These are phyloP conservation scores for Hydrolagus affinis DNA, from an alignment of 2,113 vertebrate species.

Conservation along the genomic window DNA sequence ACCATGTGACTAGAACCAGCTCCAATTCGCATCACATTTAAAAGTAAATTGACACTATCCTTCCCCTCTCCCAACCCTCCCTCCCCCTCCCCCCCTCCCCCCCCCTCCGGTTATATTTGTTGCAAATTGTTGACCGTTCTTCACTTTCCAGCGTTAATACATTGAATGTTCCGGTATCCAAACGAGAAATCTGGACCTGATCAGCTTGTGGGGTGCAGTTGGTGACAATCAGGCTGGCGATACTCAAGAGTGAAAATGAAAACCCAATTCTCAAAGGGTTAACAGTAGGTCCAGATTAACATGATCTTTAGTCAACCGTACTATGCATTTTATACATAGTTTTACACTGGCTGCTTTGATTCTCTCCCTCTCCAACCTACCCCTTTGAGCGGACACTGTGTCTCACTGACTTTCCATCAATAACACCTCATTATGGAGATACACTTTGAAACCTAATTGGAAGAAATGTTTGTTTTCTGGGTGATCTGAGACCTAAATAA, in stretches of 20 bases:
- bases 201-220: not conserved
- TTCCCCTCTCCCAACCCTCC: too few species aligned
- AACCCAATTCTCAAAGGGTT: not conserved
- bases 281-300: not conserved
- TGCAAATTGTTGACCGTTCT: too few species aligned
- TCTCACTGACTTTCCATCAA: conserved; percentile 5
- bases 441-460: conserved; percentile 23
- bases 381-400: not conserved
- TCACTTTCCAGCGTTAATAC: too few species aligned
- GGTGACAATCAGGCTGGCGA: too few species aligned
- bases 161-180: not conserved
- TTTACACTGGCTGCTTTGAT: not conserved
- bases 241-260: not conserved
- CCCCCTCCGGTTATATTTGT: too few species aligned
- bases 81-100: too few species aligned
- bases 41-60: too few species aligned
- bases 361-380: too few species aligned
- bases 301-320: not conserved
- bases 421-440: conserved; percentile 11
- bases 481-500: not conserved
- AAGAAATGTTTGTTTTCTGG: not conserved
- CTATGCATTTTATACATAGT: not conserved
- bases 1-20: too few species aligned
- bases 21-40: too few species aligned
- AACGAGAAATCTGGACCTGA: not conserved